Percentiles rank a stretch among this genome's conserved stretches.
Conservation (phyloP, 2,113 vertebrate genomes). For the Ptyas mucosa region DNA sequence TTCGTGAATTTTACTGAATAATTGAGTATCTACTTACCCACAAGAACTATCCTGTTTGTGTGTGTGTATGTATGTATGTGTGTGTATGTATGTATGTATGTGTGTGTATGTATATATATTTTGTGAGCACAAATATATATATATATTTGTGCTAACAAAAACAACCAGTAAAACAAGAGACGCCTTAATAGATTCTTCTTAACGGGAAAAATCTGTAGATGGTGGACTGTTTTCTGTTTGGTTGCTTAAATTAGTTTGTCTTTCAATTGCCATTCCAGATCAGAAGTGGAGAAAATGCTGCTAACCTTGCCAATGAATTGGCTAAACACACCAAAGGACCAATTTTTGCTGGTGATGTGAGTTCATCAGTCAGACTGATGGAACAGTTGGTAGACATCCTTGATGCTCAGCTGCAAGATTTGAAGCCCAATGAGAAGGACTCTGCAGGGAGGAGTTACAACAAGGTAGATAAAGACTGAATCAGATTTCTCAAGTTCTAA, state of each 20-base stretch:
- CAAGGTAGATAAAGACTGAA: conserved; percentile 81
- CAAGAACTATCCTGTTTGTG: neutral
- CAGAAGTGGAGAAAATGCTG: conserved; percentile 95
- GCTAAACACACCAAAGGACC: conserved; percentile 94
- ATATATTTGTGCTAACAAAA: neutral
- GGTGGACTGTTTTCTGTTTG: neutral
- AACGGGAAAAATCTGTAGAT: neutral
- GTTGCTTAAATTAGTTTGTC: neutral
- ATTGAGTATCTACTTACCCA: neutral
- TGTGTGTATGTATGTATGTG: too few species aligned
- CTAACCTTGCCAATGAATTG: conserved; percentile 94
- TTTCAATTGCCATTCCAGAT: conserved; percentile 83
- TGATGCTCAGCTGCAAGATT: conserved; percentile 93
- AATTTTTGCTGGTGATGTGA: conserved; percentile 92
- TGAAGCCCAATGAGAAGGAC: conserved; percentile 89
- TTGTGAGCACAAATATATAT: too few species aligned
- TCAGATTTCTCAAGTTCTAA: conserved; percentile 1
- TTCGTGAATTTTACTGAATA: neutral
- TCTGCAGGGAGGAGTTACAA: conserved; percentile 93
- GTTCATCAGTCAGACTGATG: conserved; percentile 94
- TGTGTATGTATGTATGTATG: too few species aligned
- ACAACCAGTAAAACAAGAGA: neutral
- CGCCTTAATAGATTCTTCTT: neutral
- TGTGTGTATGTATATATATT: too few species aligned
- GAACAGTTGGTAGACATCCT: conserved; percentile 97